These are phyloP conservation scores for Buathra laborator DNA, from an alignment of 2,888 invertebrate species.

Conservation along the genomic window DNA sequence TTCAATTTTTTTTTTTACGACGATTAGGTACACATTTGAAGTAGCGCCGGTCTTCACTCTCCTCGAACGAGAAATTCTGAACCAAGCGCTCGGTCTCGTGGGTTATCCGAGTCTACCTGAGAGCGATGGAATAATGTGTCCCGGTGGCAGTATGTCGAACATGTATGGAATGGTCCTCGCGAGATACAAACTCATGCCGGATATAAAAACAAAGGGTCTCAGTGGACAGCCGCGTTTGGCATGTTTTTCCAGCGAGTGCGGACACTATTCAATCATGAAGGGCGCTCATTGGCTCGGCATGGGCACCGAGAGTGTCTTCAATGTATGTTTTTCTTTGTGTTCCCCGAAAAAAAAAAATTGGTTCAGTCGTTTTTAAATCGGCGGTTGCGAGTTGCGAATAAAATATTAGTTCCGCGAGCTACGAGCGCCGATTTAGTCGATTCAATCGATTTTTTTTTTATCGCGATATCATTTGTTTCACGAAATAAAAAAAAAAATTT, in stretches of 20 bases:
- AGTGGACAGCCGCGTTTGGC: constrained; percentile 88
- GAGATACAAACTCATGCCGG: constrained; percentile 89
- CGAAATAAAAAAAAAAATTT: background rate
- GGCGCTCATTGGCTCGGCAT: constrained; percentile 94
- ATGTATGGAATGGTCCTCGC: constrained; percentile 92
- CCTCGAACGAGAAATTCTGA: constrained; percentile 89
- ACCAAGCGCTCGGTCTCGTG: constrained; percentile 87
- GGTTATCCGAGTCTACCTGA: constrained; percentile 86
- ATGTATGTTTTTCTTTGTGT: constrained; percentile 72
- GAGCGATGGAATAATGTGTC: constrained; percentile 92
- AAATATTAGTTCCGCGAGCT: no score
- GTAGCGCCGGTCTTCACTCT: constrained; percentile 93
- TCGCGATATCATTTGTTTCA: background rate
- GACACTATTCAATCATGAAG: constrained; percentile 94
- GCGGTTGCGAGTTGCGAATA: no score
- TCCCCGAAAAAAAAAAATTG: no score
- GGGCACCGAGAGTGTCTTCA: constrained; percentile 90
- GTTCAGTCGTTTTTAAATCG: no score
- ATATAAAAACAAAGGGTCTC: constrained; percentile 90
- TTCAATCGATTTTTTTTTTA: background rate
- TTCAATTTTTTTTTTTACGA: background rate
- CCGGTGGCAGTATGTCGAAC: constrained; percentile 93
- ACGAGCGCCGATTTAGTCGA: no score
- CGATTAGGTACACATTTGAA: constrained; percentile 91
- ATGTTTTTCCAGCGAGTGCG: constrained; percentile 92